phyloP scores from a whole-genome alignment of 2,888 invertebrate species.

The Acrobasis repandana region DNA sequence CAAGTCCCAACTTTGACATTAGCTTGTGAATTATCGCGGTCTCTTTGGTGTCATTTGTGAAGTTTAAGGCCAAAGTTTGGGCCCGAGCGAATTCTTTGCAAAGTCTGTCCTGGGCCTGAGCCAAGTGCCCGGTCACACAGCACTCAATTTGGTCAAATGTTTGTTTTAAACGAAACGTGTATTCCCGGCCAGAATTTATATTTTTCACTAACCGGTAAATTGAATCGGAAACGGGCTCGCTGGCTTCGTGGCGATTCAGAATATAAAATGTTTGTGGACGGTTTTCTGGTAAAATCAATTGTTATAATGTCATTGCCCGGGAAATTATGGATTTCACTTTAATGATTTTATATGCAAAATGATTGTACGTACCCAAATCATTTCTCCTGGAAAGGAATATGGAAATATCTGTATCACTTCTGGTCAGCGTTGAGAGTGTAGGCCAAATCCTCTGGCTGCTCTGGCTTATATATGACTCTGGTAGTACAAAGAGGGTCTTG shows the following conservation, averaged over 20 bases:
- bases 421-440: too few relatives aligned
- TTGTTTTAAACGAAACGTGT: constrained; percentile 35
- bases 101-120: constrained; percentile 52
- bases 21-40: constrained; percentile 77
- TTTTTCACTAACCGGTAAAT: constrained; percentile 18
- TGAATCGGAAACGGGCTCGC: constrained; percentile 12
- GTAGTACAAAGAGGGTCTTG: too few relatives aligned
- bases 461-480: too few relatives aligned
- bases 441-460: too few relatives aligned
- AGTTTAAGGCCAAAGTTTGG: constrained; percentile 62
- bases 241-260: constrained; percentile 10
- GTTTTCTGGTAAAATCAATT: background rate
- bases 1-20: constrained; percentile 77
- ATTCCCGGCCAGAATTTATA: constrained; percentile 18
- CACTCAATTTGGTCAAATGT: constrained; percentile 47
- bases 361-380: too few relatives aligned
- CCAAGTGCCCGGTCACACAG: constrained; percentile 43
- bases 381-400: too few relatives aligned
- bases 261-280: constrained; percentile 21
- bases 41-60: constrained; percentile 78
- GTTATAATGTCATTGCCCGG: background rate
- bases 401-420: too few relatives aligned
- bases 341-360: too few relatives aligned
- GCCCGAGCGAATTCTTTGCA: constrained; percentile 56
- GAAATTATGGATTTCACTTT: background rate